These are phyloP conservation scores for Ichneumoninae sp. DNA, from an alignment of 2,888 invertebrate species.

Conservation along the genomic window DNA sequence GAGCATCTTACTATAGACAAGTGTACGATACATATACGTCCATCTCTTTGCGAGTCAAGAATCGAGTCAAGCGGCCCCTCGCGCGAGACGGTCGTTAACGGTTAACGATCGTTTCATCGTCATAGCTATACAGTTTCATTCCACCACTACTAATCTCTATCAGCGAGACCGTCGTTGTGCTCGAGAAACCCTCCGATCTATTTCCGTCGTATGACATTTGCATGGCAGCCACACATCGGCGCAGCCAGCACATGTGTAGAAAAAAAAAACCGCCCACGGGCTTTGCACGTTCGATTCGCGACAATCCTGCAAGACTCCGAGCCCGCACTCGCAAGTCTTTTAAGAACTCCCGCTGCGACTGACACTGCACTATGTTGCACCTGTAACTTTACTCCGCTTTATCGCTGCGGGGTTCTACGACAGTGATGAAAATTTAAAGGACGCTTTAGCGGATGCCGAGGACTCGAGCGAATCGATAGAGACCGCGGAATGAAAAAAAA, in stretches of 20 bases:
- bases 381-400: not conserved
- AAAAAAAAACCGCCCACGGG: not conserved
- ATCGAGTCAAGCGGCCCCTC: not conserved
- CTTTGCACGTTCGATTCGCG: not conserved
- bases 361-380: not conserved
- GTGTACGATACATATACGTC: not conserved
- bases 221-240: slow-evolving; percentile 21
- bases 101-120: slow-evolving; percentile 61
- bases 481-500: not conserved
- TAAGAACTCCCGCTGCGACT: not conserved
- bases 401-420: not conserved
- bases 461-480: not conserved
- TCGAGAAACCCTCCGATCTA: slow-evolving; percentile 38
- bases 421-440: slow-evolving; percentile 1
- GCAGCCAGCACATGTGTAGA: not conserved
- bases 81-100: slow-evolving; percentile 59
- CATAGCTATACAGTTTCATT: slow-evolving; percentile 44
- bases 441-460: not conserved
- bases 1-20: not conserved
- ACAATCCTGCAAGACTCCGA: not conserved
- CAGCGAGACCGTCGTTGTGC: slow-evolving; percentile 3
- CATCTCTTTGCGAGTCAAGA: not conserved
- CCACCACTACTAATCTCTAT: not conserved
- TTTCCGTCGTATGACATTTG: slow-evolving; percentile 62
- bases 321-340: not conserved